phyloP scores from a whole-genome alignment of 2,888 invertebrate species.

The Xestoiulus laeticollis region DNA sequence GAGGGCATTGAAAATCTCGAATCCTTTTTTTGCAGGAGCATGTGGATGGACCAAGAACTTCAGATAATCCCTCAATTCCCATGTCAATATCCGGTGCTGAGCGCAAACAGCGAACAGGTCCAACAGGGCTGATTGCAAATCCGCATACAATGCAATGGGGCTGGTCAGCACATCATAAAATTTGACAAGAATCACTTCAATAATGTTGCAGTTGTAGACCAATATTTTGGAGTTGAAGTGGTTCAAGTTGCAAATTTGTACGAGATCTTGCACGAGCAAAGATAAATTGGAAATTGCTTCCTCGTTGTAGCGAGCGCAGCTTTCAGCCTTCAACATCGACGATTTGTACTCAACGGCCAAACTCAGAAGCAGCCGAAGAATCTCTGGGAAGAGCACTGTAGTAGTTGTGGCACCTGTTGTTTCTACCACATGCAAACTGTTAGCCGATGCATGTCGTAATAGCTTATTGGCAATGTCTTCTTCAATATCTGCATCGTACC shows the following conservation, averaged over 20 bases:
- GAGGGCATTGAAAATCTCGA: not conserved
- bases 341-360: not conserved
- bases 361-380: slow-evolving; percentile 1
- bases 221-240: not conserved
- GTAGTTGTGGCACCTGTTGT: not conserved
- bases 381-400: slow-evolving; percentile 10
- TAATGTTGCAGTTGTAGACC: not conserved
- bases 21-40: not conserved
- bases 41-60: not conserved
- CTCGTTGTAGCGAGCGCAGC: not conserved
- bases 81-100: not conserved
- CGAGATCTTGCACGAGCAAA: slow-evolving; percentile 4
- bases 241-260: not conserved
- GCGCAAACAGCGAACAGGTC: slow-evolving; percentile 25
- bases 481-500: slow-evolving; percentile 39
- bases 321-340: not conserved
- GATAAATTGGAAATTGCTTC: not conserved
- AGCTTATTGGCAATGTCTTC: not conserved
- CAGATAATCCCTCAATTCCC: slow-evolving; percentile 36
- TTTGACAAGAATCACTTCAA: not conserved
- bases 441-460: not conserved
- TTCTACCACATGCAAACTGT: not conserved
- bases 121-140: not conserved
- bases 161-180: slow-evolving; percentile 32
- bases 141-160: not conserved